A percentile compares a stretch with the other conserved stretches of the same genome.
These are phyloP conservation scores for Drosophila ficusphila DNA, from an alignment of 1,140 invertebrate species.

Conservation along the genomic window DNA sequence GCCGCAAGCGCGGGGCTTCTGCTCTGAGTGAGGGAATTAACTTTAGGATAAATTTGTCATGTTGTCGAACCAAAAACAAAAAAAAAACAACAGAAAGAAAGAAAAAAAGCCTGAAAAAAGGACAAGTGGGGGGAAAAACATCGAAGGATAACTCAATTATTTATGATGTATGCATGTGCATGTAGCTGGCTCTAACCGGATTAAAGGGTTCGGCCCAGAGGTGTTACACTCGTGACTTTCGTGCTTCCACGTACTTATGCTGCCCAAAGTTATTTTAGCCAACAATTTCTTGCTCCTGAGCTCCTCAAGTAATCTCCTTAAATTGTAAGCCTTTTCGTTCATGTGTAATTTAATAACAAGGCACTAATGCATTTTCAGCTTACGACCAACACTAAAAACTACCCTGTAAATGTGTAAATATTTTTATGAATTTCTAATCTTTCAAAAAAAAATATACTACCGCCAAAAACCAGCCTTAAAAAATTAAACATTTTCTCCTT, in stretches of 20 bases:
- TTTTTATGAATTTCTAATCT: too few species aligned
- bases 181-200: constrained; percentile 14
- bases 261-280: not conserved
- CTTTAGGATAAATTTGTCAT: constrained; percentile 59
- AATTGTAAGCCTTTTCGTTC: not conserved
- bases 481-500: too few species aligned
- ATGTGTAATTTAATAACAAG: too few species aligned
- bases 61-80: constrained; percentile 22
- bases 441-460: too few species aligned
- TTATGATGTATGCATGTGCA: constrained; percentile 40
- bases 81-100: not conserved
- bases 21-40: constrained; percentile 37
- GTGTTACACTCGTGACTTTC: constrained; percentile 15
- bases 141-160: constrained; percentile 36
- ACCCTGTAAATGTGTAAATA: too few species aligned
- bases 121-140: constrained; percentile 3
- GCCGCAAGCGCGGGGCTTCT: constrained; percentile 10
- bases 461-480: too few species aligned
- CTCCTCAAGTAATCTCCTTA: not conserved
- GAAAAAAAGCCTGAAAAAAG: not conserved
- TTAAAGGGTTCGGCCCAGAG: constrained; percentile 21
- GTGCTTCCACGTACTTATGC: not conserved
- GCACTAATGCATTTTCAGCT: too few species aligned
- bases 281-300: not conserved
- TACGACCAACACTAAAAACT: too few species aligned